Conservation (phyloP, 2,888 invertebrate species). For the Dorcus parallelipipedus region DNA sequence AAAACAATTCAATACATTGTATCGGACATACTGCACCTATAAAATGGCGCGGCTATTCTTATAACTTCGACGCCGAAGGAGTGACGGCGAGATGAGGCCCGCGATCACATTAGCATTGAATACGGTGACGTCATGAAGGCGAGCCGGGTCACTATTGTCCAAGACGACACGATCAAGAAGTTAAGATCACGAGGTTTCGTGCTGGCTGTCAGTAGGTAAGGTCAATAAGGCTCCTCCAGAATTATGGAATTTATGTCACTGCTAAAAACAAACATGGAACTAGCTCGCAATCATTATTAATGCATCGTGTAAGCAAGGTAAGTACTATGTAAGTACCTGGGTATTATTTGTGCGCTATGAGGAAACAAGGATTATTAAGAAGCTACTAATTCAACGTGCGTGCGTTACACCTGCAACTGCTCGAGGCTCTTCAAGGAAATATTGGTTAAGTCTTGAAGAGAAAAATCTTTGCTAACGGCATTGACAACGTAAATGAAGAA, state of each 20-base stretch:
- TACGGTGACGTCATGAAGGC: slow-evolving; percentile 47
- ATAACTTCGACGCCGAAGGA: slow-evolving; percentile 32
- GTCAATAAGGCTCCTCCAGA: slow-evolving; percentile 15
- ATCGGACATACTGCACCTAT: slow-evolving; percentile 19
- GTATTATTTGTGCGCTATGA: too few species aligned
- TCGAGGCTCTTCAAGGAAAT: too few species aligned
- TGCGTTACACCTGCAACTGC: too few species aligned
- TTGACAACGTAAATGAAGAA: too few species aligned
- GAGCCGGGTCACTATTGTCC: slow-evolving; percentile 49
- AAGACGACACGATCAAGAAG: slow-evolving; percentile 28
- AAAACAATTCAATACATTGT: background rate
- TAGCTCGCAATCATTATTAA: too few species aligned
- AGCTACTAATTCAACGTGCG: too few species aligned
- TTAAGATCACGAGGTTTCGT: slow-evolving; percentile 30
- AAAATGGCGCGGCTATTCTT: slow-evolving; percentile 8
- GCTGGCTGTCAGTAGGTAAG: slow-evolving; percentile 28
- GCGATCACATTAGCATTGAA: slow-evolving; percentile 48
- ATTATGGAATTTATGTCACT: slow-evolving; percentile 1
- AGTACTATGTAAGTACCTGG: too few species aligned
- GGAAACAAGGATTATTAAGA: too few species aligned
- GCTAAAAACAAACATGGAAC: too few species aligned
- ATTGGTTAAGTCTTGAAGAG: too few species aligned
- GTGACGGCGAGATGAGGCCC: slow-evolving; percentile 39
- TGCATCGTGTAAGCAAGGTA: too few species aligned
- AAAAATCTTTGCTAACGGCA: too few species aligned